A percentile compares a stretch with the other conserved stretches of the same genome.
phyloP scores from a whole-genome alignment of 2,797 vertebrate species.

The Poeciliopsis gracilis region DNA sequence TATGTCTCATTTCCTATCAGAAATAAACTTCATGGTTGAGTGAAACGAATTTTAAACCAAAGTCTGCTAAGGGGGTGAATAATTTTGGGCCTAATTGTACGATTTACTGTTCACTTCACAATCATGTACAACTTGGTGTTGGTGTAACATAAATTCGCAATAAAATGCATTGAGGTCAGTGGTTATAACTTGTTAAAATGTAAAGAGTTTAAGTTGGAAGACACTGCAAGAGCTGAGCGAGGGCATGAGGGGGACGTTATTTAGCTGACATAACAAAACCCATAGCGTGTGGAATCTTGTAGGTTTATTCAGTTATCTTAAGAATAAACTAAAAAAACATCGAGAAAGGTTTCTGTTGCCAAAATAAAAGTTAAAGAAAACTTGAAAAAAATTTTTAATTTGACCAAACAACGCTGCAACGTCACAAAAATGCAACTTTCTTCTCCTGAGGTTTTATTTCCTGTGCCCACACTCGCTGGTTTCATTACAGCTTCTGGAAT shows the following conservation, averaged over 20 bases:
- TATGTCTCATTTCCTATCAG: neutral
- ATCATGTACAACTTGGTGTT: neutral
- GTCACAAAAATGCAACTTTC: slow-evolving; percentile 38
- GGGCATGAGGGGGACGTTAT: too few species aligned
- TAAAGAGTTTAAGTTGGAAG: neutral
- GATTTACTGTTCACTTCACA: neutral
- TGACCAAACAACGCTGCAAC: slow-evolving; percentile 33
- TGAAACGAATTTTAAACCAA: neutral
- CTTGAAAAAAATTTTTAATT: slow-evolving; percentile 10
- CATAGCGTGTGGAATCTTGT: neutral
- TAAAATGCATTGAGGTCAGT: neutral
- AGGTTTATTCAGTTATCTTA: neutral
- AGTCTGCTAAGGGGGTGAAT: neutral
- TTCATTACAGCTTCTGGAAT: slow-evolving; percentile 53
- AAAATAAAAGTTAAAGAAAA: slow-evolving; percentile 9
- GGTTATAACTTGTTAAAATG: neutral
- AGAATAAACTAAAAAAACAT: neutral
- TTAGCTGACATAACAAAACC: neutral
- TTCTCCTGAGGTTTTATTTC: slow-evolving; percentile 34
- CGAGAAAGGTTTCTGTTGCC: neutral
- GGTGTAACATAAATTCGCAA: neutral
- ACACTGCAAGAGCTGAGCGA: neutral
- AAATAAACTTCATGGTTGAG: neutral
- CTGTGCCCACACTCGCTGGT: slow-evolving; percentile 54
- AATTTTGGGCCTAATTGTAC: neutral